Evolutionary conservation across 2,888 invertebrate species (phyloP).

Genomic region (Hypena proboscidalis): DNA sequence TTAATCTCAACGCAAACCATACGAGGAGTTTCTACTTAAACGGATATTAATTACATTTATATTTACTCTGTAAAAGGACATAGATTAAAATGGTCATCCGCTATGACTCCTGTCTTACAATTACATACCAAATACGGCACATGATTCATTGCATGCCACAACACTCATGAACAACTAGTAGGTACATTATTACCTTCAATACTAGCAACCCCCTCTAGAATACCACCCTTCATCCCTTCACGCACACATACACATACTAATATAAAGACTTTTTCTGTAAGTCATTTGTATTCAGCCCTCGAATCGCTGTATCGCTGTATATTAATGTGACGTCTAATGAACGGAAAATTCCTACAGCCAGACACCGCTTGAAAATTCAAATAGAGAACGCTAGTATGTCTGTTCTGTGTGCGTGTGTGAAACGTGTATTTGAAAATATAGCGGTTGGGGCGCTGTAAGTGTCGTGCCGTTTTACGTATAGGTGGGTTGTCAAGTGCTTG

Average conservation of each 20-base stretch:
- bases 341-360: conserved; percentile 10
- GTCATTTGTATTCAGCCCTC: conserved; percentile 2
- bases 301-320: conserved; percentile 14
- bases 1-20: no score
- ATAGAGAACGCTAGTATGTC: conserved; percentile 1
- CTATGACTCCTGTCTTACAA: background rate
- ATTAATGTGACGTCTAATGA: conserved; percentile 3
- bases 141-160: background rate
- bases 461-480: background rate
- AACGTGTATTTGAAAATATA: conserved; percentile 1
- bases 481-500: conserved; percentile 38
- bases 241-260: conserved; percentile 10
- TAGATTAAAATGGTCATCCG: no score
- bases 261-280: conserved; percentile 2
- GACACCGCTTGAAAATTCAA: conserved; percentile 14
- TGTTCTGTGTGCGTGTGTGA: no score
- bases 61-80: no score
- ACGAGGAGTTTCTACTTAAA: no score
- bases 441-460: conserved; percentile 25
- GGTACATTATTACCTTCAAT: conserved; percentile 22
- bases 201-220: conserved; percentile 12
- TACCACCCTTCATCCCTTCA: conserved; percentile 11
- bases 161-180: conserved; percentile 11
- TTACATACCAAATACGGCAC: conserved; percentile 4
- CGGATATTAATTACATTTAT: no score